Conservation (phyloP, 1,140 invertebrate species). For the Leptopilina boulardi region DNA sequence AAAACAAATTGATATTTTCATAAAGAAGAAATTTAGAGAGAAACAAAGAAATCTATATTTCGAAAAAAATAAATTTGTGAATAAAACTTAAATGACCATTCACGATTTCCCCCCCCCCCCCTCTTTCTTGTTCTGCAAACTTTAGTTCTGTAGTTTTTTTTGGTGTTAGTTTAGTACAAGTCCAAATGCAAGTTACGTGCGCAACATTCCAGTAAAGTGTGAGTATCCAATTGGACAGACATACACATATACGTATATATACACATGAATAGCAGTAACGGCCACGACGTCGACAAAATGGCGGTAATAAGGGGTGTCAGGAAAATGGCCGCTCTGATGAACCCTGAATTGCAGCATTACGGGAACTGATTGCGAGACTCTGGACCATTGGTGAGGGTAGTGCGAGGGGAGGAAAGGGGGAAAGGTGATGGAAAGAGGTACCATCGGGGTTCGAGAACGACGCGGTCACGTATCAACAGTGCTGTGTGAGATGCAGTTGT, state of each 20-base stretch:
- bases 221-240: not conserved
- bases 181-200: constrained; percentile 4
- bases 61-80: no score
- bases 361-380: constrained; percentile 69
- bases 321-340: constrained; percentile 72
- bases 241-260: not conserved
- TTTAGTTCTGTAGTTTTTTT: no score
- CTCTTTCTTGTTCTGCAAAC: no score
- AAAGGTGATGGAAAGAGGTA: constrained; percentile 50
- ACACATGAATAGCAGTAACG: constrained; percentile 38
- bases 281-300: constrained; percentile 63
- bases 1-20: no score
- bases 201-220: not conserved
- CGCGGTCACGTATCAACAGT: constrained; percentile 60
- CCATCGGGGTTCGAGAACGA: constrained; percentile 51
- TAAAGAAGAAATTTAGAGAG: no score
- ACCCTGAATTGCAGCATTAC: constrained; percentile 71
- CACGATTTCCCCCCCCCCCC: no score
- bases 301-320: constrained; percentile 72
- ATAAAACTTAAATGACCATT: no score
- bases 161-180: not conserved
- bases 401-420: constrained; percentile 4
- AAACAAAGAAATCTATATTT: no score
- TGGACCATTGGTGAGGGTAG: constrained; percentile 37
- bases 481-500: constrained; percentile 53